These are phyloP conservation scores for Penaeus vannamei DNA, from an alignment of 1,140 invertebrate species.

Conservation along the genomic window DNA sequence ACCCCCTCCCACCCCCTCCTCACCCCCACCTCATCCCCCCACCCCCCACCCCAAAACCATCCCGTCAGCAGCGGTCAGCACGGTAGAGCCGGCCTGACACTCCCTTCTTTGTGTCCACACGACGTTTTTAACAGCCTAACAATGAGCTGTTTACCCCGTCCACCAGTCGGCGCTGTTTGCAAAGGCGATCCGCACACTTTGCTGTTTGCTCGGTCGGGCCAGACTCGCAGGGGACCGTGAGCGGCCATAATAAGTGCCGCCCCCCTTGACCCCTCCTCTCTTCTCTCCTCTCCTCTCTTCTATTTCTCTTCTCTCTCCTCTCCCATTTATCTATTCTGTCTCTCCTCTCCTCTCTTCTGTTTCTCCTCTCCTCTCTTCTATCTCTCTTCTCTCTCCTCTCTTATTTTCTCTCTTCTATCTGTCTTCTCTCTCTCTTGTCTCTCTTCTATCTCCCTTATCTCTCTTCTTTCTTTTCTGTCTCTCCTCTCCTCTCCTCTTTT, in stretches of 20 bases:
- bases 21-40: too few relatives aligned
- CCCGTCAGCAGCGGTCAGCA: constrained; percentile 38
- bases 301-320: neutral
- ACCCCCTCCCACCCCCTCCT: neutral
- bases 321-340: neutral
- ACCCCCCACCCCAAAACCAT: neutral
- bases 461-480: neutral
- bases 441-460: neutral
- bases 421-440: too few relatives aligned
- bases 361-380: too few relatives aligned
- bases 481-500: too few relatives aligned
- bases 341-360: neutral
- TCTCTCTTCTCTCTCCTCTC: neutral
- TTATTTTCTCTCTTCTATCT: neutral
- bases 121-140: constrained; percentile 47
- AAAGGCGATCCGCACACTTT: constrained; percentile 55
- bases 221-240: constrained; percentile 14
- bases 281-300: neutral
- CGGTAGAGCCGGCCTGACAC: constrained; percentile 57
- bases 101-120: constrained; percentile 52
- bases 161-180: constrained; percentile 48
- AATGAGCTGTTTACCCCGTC: constrained; percentile 41
- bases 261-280: too few relatives aligned
- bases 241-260: constrained; percentile 53
- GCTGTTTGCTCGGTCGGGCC: constrained; percentile 22